A percentile compares a stretch with the other conserved stretches of the same genome.
These are phyloP conservation scores for Poecilus cupreus DNA, from an alignment of 2,888 invertebrate genomes.

Conservation along the genomic window DNA sequence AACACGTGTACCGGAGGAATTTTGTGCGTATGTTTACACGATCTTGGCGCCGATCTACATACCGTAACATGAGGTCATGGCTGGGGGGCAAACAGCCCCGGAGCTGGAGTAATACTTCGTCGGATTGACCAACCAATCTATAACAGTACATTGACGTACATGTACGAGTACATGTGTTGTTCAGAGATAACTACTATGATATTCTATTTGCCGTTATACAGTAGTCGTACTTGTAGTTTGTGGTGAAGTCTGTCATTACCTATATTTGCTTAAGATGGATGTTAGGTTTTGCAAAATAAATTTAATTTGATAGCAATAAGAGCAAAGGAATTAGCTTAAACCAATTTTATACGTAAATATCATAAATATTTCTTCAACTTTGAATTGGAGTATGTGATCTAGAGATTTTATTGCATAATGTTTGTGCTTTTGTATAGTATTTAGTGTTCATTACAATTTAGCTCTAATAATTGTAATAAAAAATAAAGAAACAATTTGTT, in stretches of 20 bases:
- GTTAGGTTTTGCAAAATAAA: neutral
- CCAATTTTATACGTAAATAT: too few relatives aligned
- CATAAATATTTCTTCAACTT: too few relatives aligned
- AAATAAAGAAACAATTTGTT: too few relatives aligned
- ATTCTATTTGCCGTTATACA: neutral
- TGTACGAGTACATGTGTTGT: neutral
- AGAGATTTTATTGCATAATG: too few relatives aligned
- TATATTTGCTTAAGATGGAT: neutral
- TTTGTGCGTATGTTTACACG: neutral
- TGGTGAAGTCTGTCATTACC: neutral
- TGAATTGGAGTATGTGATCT: too few relatives aligned
- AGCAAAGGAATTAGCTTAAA: too few relatives aligned
- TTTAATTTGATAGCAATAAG: neutral
- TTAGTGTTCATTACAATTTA: too few relatives aligned
- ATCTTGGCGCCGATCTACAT: slow-evolving; percentile 8
- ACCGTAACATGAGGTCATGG: neutral
- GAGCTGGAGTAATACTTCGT: neutral
- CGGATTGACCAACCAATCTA: neutral
- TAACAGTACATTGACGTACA: neutral
- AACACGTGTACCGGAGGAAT: neutral
- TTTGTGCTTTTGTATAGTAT: too few relatives aligned
- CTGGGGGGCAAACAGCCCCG: neutral
- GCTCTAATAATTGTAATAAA: too few relatives aligned
- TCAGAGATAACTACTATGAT: neutral
- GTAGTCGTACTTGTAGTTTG: neutral